A percentile compares a stretch with the other conserved stretches of the same genome.
phyloP scores from a whole-genome alignment of 2,797 vertebrate species.

The Sebastes steindachneri region DNA sequence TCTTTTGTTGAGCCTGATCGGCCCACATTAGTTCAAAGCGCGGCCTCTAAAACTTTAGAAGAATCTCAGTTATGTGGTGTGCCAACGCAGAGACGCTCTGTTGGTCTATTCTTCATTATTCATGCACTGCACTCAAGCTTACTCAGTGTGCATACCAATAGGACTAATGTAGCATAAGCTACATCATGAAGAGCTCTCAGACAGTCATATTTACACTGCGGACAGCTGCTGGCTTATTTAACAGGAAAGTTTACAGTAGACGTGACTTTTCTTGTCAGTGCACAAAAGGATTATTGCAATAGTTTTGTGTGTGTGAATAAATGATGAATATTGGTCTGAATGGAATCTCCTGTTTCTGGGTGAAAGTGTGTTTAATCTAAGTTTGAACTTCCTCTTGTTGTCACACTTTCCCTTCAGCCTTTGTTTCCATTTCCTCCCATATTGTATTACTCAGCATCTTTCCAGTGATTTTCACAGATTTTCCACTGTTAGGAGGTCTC shows the following conservation, averaged over 20 bases:
- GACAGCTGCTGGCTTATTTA: background rate
- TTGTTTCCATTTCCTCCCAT: slow-evolving; percentile 72
- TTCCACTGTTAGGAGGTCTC: slow-evolving; percentile 19
- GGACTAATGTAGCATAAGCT: slow-evolving; percentile 49
- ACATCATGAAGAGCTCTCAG: slow-evolving; percentile 32
- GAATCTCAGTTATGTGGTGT: slow-evolving; percentile 63
- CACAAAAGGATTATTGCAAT: background rate
- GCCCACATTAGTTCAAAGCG: slow-evolving; percentile 48
- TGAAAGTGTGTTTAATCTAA: slow-evolving; percentile 51
- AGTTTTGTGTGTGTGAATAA: background rate
- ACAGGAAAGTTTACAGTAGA: background rate
- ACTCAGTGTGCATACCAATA: slow-evolving; percentile 68
- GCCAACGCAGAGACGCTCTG: slow-evolving; percentile 36
- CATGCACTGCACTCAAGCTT: slow-evolving; percentile 37
- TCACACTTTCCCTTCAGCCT: slow-evolving; percentile 49
- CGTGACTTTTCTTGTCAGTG: background rate
- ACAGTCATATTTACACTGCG: slow-evolving; percentile 9
- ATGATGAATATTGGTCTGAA: background rate
- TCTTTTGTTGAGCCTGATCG: slow-evolving; percentile 63
- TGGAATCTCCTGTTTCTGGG: background rate
- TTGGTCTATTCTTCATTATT: slow-evolving; percentile 64
- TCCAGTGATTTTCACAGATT: slow-evolving; percentile 46
- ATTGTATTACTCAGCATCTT: slow-evolving; percentile 39
- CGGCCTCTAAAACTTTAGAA: slow-evolving; percentile 56
- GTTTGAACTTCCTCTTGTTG: slow-evolving; percentile 54